A percentile compares a stretch with the other conserved stretches of the same genome.
Conservation (phyloP, 2,113 vertebrate genomes). For the Oreochromis spilurus region DNA sequence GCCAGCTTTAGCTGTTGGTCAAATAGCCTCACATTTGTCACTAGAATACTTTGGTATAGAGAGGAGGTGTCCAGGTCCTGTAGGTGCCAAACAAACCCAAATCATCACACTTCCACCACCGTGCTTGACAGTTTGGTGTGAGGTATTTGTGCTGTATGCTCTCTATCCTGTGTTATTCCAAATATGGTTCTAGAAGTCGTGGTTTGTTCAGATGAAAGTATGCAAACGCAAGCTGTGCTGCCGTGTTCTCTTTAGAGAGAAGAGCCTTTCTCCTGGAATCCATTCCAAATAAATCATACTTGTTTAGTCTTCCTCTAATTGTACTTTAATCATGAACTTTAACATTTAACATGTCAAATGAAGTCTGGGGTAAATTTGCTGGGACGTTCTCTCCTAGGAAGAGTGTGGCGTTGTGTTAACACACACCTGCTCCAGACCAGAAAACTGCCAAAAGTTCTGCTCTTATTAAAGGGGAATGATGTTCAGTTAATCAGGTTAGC, state of each 20-base stretch:
- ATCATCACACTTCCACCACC: background rate
- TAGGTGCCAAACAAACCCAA: background rate
- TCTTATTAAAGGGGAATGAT: background rate
- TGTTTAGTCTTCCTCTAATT: background rate
- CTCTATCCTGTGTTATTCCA: background rate
- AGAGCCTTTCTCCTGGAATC: background rate
- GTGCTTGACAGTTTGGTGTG: background rate
- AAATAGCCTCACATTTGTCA: background rate
- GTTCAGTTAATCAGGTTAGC: background rate
- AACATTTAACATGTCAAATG: background rate
- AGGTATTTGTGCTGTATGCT: background rate
- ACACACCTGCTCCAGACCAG: background rate
- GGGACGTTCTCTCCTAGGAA: background rate
- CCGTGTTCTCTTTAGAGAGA: background rate
- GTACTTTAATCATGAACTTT: background rate
- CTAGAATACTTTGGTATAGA: background rate
- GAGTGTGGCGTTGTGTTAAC: too few relatives aligned
- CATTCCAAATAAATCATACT: background rate
- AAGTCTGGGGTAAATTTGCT: background rate
- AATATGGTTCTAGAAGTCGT: background rate
- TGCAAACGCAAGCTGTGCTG: background rate
- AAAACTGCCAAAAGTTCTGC: background rate
- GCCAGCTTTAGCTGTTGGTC: background rate
- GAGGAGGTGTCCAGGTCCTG: background rate
- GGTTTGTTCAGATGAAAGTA: background rate